phyloP scores from a whole-genome alignment of 53 echinoderm and acorn worm genomes.

The Crossaster papposus region DNA sequence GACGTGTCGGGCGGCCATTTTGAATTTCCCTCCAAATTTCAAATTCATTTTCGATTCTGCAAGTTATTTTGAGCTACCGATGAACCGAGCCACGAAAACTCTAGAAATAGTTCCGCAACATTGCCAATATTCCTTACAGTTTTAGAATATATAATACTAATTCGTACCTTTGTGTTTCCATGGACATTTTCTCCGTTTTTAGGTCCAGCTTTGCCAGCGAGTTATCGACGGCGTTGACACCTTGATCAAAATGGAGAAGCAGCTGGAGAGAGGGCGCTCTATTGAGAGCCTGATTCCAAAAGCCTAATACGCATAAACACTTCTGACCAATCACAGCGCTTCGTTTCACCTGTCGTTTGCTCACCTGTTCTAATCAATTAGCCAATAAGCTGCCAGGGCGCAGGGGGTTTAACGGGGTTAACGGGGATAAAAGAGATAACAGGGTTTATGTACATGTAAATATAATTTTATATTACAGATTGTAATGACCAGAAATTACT shows the following conservation, averaged over 20 bases:
- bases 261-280: slow-evolving; percentile 82
- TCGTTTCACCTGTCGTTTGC: not conserved
- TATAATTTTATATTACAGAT: not conserved
- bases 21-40: not conserved
- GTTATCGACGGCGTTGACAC: slow-evolving; percentile 89
- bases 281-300: slow-evolving; percentile 88
- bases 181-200: slow-evolving; percentile 15
- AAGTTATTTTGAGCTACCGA: too few species aligned
- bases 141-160: not conserved
- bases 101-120: too few species aligned
- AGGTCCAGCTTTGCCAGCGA: slow-evolving; percentile 90
- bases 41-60: not conserved
- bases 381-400: not conserved
- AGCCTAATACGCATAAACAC: slow-evolving; percentile 33
- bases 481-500: not conserved
- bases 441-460: not conserved
- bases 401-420: not conserved
- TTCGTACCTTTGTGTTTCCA: not conserved
- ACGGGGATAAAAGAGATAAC: too few species aligned
- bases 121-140: not conserved
- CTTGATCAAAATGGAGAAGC: slow-evolving; percentile 93
- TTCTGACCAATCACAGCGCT: slow-evolving; percentile 36
- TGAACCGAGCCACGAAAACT: too few species aligned
- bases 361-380: not conserved
- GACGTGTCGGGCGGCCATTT: not conserved